phyloP scores from a whole-genome alignment of 2,797 vertebrate genomes.

The Clarias platycephalus region DNA sequence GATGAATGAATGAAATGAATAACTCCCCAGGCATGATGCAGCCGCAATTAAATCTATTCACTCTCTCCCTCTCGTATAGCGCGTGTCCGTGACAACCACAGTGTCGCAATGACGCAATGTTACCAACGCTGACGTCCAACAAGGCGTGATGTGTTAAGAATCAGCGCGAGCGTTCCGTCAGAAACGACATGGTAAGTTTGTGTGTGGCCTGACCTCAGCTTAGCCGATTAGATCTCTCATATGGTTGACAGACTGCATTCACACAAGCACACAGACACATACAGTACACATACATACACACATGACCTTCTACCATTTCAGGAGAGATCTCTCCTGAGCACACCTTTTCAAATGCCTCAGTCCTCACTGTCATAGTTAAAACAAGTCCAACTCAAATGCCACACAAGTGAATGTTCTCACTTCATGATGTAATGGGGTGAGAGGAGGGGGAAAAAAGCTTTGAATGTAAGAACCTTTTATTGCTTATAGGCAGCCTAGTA shows the following conservation, averaged over 20 bases:
- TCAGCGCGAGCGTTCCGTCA: slow-evolving; percentile 20
- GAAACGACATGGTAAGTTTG: background rate
- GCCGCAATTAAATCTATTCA: slow-evolving; percentile 53
- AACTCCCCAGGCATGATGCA: slow-evolving; percentile 57
- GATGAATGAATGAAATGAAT: slow-evolving; percentile 34
- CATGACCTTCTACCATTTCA: slow-evolving; percentile 30
- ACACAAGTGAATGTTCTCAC: slow-evolving; percentile 38
- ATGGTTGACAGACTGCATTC: slow-evolving; percentile 55
- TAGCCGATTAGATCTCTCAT: slow-evolving; percentile 66
- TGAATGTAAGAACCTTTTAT: background rate
- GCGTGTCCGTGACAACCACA: slow-evolving; percentile 26
- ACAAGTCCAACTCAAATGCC: slow-evolving; percentile 35
- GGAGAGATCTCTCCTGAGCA: slow-evolving; percentile 32
- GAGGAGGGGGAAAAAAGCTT: slow-evolving; percentile 21
- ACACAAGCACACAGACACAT: slow-evolving; percentile 19
- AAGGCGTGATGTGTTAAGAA: slow-evolving; percentile 15
- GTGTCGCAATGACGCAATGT: slow-evolving; percentile 1
- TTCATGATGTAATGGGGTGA: slow-evolving; percentile 35
- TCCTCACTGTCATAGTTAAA: slow-evolving; percentile 31
- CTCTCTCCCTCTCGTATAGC: slow-evolving; percentile 30
- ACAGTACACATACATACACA: background rate
- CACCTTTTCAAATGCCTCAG: slow-evolving; percentile 33
- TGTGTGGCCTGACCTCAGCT: slow-evolving; percentile 55
- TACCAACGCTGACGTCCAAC: background rate
- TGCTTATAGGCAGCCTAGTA: background rate